A percentile compares a stretch with the other conserved stretches of the same genome.
Conservation (phyloP, 2,888 invertebrate genomes). For the Parnassius glacialis region DNA sequence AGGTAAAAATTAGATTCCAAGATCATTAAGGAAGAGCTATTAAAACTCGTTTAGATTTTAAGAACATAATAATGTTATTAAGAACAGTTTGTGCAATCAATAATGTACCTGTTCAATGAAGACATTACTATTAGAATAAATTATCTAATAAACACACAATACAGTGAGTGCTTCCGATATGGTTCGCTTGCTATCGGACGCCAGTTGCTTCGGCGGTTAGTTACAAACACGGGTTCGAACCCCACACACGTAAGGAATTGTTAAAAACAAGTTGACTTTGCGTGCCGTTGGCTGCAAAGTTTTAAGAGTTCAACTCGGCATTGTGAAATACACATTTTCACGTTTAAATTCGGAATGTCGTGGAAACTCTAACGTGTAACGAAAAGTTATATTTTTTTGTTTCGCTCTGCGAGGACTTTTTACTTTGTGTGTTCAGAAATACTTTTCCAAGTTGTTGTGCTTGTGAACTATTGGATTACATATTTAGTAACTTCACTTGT, state of each 20-base stretch:
- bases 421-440: conserved; percentile 6
- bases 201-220: conserved; percentile 72
- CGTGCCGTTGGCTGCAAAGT: conserved; percentile 31
- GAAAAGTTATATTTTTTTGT: conserved; percentile 10
- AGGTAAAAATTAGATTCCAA: too few relatives aligned
- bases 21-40: too few relatives aligned
- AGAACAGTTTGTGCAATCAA: too few relatives aligned
- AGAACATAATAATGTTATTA: too few relatives aligned
- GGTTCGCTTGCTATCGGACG: conserved; percentile 68
- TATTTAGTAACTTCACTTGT: background rate
- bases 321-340: conserved; percentile 30
- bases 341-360: conserved; percentile 23
- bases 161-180: conserved; percentile 65
- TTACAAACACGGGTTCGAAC: conserved; percentile 66
- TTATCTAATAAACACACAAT: conserved; percentile 64
- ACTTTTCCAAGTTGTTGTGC: conserved; percentile 16
- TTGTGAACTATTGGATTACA: conserved; percentile 10
- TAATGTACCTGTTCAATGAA: too few relatives aligned
- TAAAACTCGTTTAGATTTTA: too few relatives aligned
- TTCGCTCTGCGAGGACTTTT: conserved; percentile 7
- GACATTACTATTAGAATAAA: conserved; percentile 51
- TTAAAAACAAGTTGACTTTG: conserved; percentile 30
- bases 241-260: conserved; percentile 67
- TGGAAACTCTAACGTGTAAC: background rate
- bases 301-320: conserved; percentile 28